These are phyloP conservation scores for Cirrhinus molitorella DNA, from an alignment of 2,797 vertebrate genomes.

Conservation along the genomic window DNA sequence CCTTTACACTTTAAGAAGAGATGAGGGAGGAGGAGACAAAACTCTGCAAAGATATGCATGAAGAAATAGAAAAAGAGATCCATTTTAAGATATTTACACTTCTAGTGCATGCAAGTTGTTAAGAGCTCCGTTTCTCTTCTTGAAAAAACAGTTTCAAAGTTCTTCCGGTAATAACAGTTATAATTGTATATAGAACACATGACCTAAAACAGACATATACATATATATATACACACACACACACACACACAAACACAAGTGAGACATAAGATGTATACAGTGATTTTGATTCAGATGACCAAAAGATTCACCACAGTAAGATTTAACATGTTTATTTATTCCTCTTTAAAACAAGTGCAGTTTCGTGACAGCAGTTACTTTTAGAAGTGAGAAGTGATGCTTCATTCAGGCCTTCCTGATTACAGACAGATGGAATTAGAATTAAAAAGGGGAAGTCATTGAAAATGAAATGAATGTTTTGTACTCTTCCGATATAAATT, in stretches of 20 bases:
- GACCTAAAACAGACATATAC: no score
- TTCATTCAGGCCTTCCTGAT: background rate
- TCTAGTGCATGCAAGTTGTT: no score
- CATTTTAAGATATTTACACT: background rate
- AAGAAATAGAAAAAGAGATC: background rate
- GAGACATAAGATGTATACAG: no score
- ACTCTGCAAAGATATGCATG: background rate
- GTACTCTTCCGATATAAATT: background rate
- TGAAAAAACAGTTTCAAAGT: background rate
- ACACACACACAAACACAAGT: no score
- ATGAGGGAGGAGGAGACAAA: background rate
- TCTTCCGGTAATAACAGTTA: rapidly evolving
- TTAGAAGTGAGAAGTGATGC: background rate
- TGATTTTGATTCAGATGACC: background rate
- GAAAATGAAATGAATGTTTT: background rate
- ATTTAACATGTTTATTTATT: background rate
- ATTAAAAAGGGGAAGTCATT: background rate
- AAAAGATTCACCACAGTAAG: background rate
- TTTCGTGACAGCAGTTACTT: background rate
- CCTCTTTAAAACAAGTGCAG: background rate
- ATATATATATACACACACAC: no score
- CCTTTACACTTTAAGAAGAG: background rate
- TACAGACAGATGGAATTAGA: background rate
- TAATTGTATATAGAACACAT: background rate
- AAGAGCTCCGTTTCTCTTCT: background rate